phyloP scores from a whole-genome alignment of 2,888 invertebrate species.

The Drosophila lutescens region DNA sequence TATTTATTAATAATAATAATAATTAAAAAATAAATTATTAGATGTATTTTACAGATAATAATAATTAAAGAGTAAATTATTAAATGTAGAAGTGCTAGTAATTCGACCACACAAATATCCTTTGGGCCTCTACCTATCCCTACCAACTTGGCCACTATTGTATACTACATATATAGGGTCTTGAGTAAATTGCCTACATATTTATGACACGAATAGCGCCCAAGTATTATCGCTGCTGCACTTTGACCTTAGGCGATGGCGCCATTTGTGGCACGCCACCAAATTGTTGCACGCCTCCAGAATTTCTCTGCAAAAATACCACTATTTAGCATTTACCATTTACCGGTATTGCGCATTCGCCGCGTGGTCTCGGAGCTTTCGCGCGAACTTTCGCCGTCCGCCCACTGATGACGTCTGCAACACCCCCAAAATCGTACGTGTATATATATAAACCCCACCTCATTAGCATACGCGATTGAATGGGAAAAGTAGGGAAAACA shows the following conservation, averaged over 20 bases:
- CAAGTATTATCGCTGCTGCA: slow-evolving; percentile 24
- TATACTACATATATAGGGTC: background rate
- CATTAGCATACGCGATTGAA: slow-evolving; percentile 27
- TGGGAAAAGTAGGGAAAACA: slow-evolving; percentile 14
- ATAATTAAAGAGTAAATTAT: no score
- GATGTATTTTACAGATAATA: no score
- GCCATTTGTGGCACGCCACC: slow-evolving; percentile 30
- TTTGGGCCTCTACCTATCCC: background rate
- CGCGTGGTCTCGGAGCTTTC: slow-evolving; percentile 26
- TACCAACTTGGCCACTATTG: background rate
- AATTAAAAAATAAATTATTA: no score
- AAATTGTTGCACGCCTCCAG: slow-evolving; percentile 42
- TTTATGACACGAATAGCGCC: slow-evolving; percentile 31
- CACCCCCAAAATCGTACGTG: slow-evolving; percentile 16
- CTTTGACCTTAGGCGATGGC: slow-evolving; percentile 47
- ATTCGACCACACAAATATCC: background rate
- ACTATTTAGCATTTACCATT: slow-evolving; percentile 30
- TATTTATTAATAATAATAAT: no score
- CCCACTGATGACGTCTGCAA: slow-evolving; percentile 35
- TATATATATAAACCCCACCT: background rate
- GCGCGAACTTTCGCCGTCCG: slow-evolving; percentile 3
- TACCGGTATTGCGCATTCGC: slow-evolving; percentile 24
- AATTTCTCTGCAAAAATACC: slow-evolving; percentile 9
- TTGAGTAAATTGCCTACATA: slow-evolving; percentile 4
- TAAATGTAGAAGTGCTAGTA: no score